Conservation (phyloP, 2,113 vertebrate species). For the Oceanites oceanicus region DNA sequence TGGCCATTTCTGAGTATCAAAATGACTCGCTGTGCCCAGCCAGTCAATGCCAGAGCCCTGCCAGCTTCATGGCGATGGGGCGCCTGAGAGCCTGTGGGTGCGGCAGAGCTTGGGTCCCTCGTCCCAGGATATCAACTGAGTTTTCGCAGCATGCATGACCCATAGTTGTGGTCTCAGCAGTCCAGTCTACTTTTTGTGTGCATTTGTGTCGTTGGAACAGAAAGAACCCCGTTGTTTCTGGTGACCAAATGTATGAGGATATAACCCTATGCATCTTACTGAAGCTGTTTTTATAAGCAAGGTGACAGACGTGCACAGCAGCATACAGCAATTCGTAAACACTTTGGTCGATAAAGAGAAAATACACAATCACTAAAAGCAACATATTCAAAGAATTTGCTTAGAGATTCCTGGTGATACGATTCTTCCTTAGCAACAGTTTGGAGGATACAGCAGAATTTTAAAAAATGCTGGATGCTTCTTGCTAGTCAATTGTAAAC, state of each 20-base stretch:
- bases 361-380: not conserved
- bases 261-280: not conserved
- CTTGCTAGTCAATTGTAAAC: not conserved
- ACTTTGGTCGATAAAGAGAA: not conserved
- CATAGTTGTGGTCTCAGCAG: not conserved
- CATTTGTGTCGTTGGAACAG: not conserved
- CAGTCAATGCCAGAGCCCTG: not conserved
- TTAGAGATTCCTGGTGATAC: not conserved
- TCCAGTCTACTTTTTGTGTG: not conserved
- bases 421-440: not conserved
- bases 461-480: not conserved
- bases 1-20: not conserved
- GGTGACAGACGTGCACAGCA: not conserved
- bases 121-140: not conserved
- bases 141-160: not conserved
- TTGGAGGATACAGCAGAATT: not conserved
- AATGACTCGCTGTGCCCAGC: accelerated
- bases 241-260: not conserved
- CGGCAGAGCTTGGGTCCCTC: not conserved
- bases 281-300: not conserved
- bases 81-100: not conserved
- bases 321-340: not conserved
- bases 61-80: accelerated
- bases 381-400: not conserved
- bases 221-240: not conserved